A percentile compares a stretch with the other conserved stretches of the same genome.
phyloP scores from a whole-genome alignment of 2,888 invertebrate species.

The Drosophila basisetae region DNA sequence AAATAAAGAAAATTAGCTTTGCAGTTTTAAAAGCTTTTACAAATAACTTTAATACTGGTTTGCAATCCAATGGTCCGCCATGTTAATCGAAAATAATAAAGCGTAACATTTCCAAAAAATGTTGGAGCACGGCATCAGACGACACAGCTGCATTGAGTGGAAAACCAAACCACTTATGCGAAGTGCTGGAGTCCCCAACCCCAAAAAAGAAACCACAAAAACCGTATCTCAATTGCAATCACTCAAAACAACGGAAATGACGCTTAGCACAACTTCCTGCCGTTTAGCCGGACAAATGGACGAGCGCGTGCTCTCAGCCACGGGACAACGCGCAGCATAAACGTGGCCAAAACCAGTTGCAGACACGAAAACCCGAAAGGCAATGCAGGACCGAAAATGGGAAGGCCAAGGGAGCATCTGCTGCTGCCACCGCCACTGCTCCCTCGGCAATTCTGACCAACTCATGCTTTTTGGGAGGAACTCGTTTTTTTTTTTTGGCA shows the following conservation, averaged over 20 bases:
- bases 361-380: slow-evolving; percentile 13
- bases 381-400: background rate
- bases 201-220: slow-evolving; percentile 70
- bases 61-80: slow-evolving; percentile 8
- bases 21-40: slow-evolving; percentile 8
- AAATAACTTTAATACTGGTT: background rate
- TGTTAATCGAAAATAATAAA: slow-evolving; percentile 36
- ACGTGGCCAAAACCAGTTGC: slow-evolving; percentile 45
- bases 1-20: slow-evolving; percentile 18
- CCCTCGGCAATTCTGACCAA: slow-evolving; percentile 31
- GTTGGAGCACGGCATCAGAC: slow-evolving; percentile 25
- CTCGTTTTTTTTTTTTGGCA: slow-evolving; percentile 64
- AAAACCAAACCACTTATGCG: slow-evolving; percentile 30
- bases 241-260: slow-evolving; percentile 83
- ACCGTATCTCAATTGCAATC: slow-evolving; percentile 82
- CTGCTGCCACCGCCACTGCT: slow-evolving; percentile 1
- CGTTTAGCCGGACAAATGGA: slow-evolving; percentile 64
- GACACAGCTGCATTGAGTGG: slow-evolving; percentile 2
- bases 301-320: slow-evolving; percentile 48
- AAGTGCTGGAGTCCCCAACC: slow-evolving; percentile 10
- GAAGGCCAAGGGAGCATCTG: slow-evolving; percentile 1
- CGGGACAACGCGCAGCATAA: slow-evolving; percentile 67
- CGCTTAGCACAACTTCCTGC: slow-evolving; percentile 82
- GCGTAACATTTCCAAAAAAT: slow-evolving; percentile 19
- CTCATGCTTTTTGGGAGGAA: slow-evolving; percentile 53